Evolutionary conservation across 1,140 invertebrate species (phyloP), one percentile per base, ranked within the genome.

Genomic region (Drosophila serrata): DNA sequence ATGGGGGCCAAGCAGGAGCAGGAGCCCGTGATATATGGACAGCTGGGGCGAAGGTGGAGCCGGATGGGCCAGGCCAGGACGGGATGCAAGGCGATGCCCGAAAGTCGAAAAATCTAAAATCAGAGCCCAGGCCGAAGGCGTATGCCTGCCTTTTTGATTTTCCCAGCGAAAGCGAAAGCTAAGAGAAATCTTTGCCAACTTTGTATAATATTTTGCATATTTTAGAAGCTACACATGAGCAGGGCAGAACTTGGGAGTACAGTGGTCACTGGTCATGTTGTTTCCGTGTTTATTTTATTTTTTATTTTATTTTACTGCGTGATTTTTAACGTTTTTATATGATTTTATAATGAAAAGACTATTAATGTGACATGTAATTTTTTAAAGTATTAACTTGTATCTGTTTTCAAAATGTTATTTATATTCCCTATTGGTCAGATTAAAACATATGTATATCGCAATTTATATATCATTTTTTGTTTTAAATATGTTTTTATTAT

Each of bases 141-240:
- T 17, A 24, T 15, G 31, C 12, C 33, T 22, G 51, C 17, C 35
- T 55, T 55, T 67, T 70, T 69, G 67, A 69, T 55, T 70, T 70
- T 70, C 63, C 35, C 51, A 59, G 43, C 51, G 69, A 73, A 73
- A 73, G 69, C 69, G 69, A 73, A 73, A 73, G 68, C 64, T 17
- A 6, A 0, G 51, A 39, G 31, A 72, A 73, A 73, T 72, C 69
- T 72, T 55, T 59, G 67, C 40, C 43, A 73, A 72, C 69, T 73
- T 72, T 73, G 67, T 73, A 72, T 49, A 73, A 73, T 72, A 59
- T 72, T 73, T 73, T 48, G 69, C 67, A 73, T 73, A 73, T 73
- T 73, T 73, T 49, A 73, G 43, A 31, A 72, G 67, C 51, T 29
- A 11, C 27, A 72, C 51, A 69, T 46, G 64, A 56, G 49, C 48